These are phyloP conservation scores for Sphaerodactylus townsendi DNA, from an alignment of 2,113 vertebrate genomes.

Conservation along the genomic window DNA sequence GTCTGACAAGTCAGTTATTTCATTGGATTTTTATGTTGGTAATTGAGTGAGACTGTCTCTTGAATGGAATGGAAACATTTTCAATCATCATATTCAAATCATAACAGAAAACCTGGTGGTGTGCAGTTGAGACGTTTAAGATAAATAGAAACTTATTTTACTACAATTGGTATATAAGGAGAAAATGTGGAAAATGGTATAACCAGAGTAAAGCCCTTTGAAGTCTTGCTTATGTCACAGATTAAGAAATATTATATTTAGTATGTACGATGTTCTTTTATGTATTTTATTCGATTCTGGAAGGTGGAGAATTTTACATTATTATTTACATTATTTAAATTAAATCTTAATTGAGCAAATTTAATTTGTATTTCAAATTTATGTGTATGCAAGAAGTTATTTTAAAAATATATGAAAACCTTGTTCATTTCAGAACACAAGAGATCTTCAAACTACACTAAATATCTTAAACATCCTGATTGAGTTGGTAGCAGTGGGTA, in stretches of 20 bases:
- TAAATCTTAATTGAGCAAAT: not conserved
- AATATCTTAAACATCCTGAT: constrained; percentile 92
- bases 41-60: not conserved
- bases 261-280: not conserved
- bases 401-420: constrained; percentile 18
- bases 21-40: not conserved
- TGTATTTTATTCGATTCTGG: not conserved
- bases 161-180: not conserved
- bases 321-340: too few species aligned
- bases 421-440: constrained; percentile 83
- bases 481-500: constrained; percentile 90
- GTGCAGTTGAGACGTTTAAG: not conserved
- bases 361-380: too few species aligned
- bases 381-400: not conserved
- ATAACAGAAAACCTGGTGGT: not conserved
- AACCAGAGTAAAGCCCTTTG: not conserved
- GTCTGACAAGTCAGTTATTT: not conserved
- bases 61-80: not conserved
- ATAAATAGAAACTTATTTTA: not conserved
- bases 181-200: not conserved
- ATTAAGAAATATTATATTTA: not conserved
- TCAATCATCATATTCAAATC: not conserved
- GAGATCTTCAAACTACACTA: constrained; percentile 87
- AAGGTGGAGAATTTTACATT: not conserved
- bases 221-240: not conserved